Evolutionary conservation across 2,113 vertebrate genomes (phyloP).

Genomic region (Sapajus apella): DNA sequence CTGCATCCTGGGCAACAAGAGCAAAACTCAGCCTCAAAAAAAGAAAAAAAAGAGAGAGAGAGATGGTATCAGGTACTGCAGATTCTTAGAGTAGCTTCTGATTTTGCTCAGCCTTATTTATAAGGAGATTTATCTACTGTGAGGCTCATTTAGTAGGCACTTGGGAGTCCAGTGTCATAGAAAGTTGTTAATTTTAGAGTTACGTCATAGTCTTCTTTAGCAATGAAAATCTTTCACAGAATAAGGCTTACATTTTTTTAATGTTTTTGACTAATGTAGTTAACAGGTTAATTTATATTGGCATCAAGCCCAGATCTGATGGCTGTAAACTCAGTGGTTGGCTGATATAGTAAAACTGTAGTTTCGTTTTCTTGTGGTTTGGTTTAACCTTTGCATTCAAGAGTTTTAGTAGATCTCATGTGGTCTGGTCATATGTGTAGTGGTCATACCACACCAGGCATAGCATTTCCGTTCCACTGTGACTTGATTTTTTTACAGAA

Average conservation of each 20-base stretch:
- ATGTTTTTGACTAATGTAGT: constrained; percentile 22
- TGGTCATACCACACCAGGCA: neutral
- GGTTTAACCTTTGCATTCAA: neutral
- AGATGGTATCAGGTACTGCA: neutral
- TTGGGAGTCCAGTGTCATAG: neutral
- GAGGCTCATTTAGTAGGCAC: neutral
- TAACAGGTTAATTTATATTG: constrained; percentile 2
- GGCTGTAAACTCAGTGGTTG: neutral
- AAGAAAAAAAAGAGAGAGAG: neutral
- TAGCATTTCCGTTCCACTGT: neutral
- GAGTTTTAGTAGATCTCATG: neutral
- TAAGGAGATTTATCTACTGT: neutral
- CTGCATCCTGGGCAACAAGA: no score
- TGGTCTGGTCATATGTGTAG: neutral
- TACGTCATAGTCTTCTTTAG: neutral
- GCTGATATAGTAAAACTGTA: neutral
- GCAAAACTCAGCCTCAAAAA: no score
- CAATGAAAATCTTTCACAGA: neutral
- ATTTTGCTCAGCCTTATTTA: neutral
- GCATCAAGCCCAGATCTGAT: neutral
- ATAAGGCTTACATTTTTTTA: neutral
- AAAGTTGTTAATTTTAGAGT: constrained; percentile 3
- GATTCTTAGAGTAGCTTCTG: neutral
- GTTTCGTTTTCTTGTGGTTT: neutral
- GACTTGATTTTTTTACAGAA: constrained; percentile 3